These are phyloP conservation scores for Axea sp. DNA, from an alignment of 2,888 invertebrate species.

Conservation along the genomic window DNA sequence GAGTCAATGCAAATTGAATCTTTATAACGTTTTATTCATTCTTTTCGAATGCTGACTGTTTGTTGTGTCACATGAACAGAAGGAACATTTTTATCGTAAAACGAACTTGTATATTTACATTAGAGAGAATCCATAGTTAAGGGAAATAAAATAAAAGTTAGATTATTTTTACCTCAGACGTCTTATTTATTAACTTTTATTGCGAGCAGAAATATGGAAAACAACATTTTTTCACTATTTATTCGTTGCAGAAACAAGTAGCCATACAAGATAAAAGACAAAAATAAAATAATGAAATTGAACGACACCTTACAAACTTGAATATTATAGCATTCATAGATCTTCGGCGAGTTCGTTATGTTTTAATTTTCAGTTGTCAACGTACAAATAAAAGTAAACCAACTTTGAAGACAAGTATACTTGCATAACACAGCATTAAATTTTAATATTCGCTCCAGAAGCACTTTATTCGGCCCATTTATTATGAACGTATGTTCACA, in stretches of 20 bases:
- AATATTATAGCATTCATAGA: slow-evolving; percentile 13
- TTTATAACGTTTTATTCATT: slow-evolving; percentile 14
- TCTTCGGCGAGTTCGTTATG: slow-evolving; percentile 11
- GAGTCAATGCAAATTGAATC: slow-evolving; percentile 23
- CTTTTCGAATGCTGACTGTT: slow-evolving; percentile 7
- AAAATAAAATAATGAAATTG: not conserved
- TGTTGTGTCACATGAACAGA: not conserved
- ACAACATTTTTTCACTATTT: too few relatives aligned
- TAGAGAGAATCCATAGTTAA: too few relatives aligned
- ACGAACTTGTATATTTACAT: too few relatives aligned
- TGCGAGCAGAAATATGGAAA: too few relatives aligned
- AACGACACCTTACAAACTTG: slow-evolving; percentile 1
- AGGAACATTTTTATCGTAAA: slow-evolving; percentile 1
- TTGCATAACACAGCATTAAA: slow-evolving; percentile 29
- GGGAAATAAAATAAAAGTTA: too few relatives aligned
- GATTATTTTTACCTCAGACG: too few relatives aligned
- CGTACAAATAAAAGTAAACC: slow-evolving; percentile 26
- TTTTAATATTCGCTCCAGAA: slow-evolving; percentile 22
- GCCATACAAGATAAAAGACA: too few relatives aligned
- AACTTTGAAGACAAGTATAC: slow-evolving; percentile 28
- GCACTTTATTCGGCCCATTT: slow-evolving; percentile 30
- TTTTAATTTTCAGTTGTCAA: slow-evolving; percentile 34
- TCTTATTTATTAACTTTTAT: too few relatives aligned
- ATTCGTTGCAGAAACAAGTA: too few relatives aligned
- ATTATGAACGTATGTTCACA: slow-evolving; percentile 32